A percentile compares a stretch with the other conserved stretches of the same genome.
These are phyloP conservation scores for Drosophila neocordata DNA, from an alignment of 1,140 invertebrate genomes.

Conservation along the genomic window DNA sequence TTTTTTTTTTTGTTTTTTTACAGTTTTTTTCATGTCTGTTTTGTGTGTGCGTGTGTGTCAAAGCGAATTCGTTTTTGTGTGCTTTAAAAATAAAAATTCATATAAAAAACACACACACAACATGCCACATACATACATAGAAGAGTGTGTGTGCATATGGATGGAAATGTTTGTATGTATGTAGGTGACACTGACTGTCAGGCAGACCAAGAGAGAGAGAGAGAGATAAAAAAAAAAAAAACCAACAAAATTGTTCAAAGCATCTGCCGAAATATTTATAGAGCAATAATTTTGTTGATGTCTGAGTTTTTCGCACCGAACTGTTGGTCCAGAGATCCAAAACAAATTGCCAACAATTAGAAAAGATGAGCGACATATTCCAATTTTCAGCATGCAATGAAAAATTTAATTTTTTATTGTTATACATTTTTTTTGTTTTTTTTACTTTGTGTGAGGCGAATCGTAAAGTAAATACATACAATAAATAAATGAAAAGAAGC, in stretches of 20 bases:
- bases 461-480: not conserved
- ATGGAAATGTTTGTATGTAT: not conserved
- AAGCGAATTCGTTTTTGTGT: conserved; percentile 4
- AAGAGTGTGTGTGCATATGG: too few relatives aligned
- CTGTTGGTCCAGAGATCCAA: not conserved
- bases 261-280: conserved; percentile 54
- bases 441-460: not conserved
- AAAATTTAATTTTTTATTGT: conserved; percentile 19
- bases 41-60: not conserved
- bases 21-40: too few relatives aligned
- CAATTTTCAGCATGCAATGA: not conserved
- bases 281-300: conserved; percentile 36
- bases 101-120: not conserved
- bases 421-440: conserved; percentile 18
- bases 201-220: not conserved
- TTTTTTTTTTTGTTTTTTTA: too few relatives aligned
- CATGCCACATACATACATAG: too few relatives aligned
- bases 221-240: conserved; percentile 13
- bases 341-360: conserved; percentile 37
- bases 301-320: conserved; percentile 21
- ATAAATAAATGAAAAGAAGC: not conserved
- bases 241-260: conserved; percentile 29
- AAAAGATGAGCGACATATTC: conserved; percentile 2
- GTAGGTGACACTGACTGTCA: not conserved
- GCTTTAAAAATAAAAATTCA: conserved; percentile 8